A percentile compares a stretch with the other conserved stretches of the same genome.
These are phyloP conservation scores for Scaptomyza montana DNA, from an alignment of 1,140 invertebrate species.

Conservation along the genomic window DNA sequence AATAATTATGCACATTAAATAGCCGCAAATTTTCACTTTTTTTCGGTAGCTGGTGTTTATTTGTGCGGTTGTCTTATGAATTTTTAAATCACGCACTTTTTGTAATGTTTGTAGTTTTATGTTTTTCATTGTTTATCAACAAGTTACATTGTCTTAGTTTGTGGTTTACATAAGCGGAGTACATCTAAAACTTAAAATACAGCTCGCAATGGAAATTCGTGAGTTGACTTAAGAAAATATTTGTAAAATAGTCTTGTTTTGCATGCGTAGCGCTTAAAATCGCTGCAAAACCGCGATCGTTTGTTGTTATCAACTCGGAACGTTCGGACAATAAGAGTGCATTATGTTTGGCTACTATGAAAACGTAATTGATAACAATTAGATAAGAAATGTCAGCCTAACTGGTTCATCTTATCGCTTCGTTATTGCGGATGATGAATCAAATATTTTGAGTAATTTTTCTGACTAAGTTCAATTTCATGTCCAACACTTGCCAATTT, in stretches of 20 bases:
- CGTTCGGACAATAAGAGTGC: slow-evolving; percentile 8
- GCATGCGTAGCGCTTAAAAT: slow-evolving; percentile 5
- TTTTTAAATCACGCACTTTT: slow-evolving; percentile 70
- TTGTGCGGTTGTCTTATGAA: slow-evolving; percentile 15
- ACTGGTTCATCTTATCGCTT: neutral
- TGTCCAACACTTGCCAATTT: slow-evolving; percentile 45
- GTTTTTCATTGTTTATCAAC: slow-evolving; percentile 55
- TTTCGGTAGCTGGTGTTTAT: slow-evolving; percentile 12
- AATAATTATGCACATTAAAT: slow-evolving; percentile 69
- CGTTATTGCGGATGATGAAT: slow-evolving; percentile 40
- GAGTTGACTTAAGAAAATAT: slow-evolving; percentile 2
- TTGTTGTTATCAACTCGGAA: slow-evolving; percentile 6
- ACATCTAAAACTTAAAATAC: slow-evolving; percentile 13
- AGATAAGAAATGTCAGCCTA: slow-evolving; percentile 1
- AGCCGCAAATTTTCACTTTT: slow-evolving; percentile 69
- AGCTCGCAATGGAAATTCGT: slow-evolving; percentile 35
- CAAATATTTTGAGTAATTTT: slow-evolving; percentile 10
- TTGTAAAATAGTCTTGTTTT: neutral
- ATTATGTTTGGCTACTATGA: slow-evolving; percentile 25
- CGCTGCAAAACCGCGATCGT: slow-evolving; percentile 21
- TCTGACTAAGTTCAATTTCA: slow-evolving; percentile 64
- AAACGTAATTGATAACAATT: slow-evolving; percentile 67
- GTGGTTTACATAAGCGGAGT: slow-evolving; percentile 28
- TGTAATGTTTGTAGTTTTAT: slow-evolving; percentile 22
- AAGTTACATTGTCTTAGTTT: slow-evolving; percentile 37